phyloP scores from a whole-genome alignment of 2,113 vertebrate species.

The Dinomys branickii region DNA sequence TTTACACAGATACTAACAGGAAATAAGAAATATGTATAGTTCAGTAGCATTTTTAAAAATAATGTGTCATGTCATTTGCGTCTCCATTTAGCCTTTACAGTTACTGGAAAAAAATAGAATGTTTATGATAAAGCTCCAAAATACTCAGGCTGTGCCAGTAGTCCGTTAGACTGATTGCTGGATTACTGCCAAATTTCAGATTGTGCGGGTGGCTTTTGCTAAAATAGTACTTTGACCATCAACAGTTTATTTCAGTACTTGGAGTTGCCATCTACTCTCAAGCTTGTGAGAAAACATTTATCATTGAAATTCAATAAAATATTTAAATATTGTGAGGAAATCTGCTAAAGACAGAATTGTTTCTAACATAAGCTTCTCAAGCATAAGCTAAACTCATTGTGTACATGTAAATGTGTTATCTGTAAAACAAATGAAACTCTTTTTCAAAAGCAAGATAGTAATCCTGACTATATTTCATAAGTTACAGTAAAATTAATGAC shows the following conservation, averaged over 20 bases:
- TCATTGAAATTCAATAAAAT: slow-evolving; percentile 5
- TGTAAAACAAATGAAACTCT: background rate
- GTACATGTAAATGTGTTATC: background rate
- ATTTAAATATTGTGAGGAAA: background rate
- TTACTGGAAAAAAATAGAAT: background rate
- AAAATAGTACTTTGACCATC: background rate
- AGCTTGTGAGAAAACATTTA: background rate
- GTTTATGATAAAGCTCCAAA: background rate
- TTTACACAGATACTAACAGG: background rate
- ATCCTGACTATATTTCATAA: background rate
- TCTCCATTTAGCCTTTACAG: background rate
- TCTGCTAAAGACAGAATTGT: slow-evolving; percentile 19
- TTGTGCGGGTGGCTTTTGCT: background rate
- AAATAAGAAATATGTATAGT: background rate
- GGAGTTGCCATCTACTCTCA: background rate
- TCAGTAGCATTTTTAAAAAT: background rate
- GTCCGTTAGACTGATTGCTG: background rate
- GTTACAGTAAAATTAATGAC: background rate
- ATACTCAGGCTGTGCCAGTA: background rate
- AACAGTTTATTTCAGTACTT: slow-evolving; percentile 22
- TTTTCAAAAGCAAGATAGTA: background rate
- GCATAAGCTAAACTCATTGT: background rate
- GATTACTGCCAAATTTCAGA: slow-evolving; percentile 1
- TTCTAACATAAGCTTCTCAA: background rate
- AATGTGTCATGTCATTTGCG: background rate